Conservation (phyloP, 2,797 vertebrate genomes). For the Eremophila alpestris region DNA sequence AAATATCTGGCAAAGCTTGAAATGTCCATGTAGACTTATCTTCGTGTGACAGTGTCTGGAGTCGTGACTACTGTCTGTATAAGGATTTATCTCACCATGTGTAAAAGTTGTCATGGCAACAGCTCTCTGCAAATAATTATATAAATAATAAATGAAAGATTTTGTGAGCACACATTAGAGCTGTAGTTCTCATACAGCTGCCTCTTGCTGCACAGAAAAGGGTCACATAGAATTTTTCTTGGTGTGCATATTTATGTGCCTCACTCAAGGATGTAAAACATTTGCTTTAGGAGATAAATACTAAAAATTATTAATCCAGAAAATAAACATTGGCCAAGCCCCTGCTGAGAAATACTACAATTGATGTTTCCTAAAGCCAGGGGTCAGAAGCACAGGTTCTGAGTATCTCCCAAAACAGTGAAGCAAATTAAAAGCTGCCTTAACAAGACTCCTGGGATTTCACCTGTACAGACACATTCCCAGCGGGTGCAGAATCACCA, state of each 20-base stretch:
- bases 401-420: background rate
- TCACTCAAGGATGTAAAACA: background rate
- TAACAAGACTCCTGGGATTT: background rate
- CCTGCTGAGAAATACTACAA: background rate
- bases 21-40: conserved; percentile 15
- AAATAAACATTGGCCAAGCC: background rate
- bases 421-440: conserved; percentile 4
- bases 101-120: conserved; percentile 37
- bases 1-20: conserved; percentile 24
- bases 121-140: conserved; percentile 45
- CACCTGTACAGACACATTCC: background rate
- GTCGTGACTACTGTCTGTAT: conserved; percentile 8
- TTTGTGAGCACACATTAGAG: background rate
- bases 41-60: conserved; percentile 3
- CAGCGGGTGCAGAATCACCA: background rate
- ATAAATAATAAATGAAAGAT: conserved; percentile 57
- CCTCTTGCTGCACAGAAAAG: background rate
- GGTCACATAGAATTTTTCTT: background rate
- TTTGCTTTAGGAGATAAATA: background rate
- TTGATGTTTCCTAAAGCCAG: background rate
- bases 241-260: background rate
- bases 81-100: conserved; percentile 19
- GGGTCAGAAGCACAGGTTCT: background rate
- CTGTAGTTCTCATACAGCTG: background rate
- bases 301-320: conserved; percentile 7